Conservation (phyloP, 2,888 invertebrate genomes). For the Lomographa bimaculata region DNA sequence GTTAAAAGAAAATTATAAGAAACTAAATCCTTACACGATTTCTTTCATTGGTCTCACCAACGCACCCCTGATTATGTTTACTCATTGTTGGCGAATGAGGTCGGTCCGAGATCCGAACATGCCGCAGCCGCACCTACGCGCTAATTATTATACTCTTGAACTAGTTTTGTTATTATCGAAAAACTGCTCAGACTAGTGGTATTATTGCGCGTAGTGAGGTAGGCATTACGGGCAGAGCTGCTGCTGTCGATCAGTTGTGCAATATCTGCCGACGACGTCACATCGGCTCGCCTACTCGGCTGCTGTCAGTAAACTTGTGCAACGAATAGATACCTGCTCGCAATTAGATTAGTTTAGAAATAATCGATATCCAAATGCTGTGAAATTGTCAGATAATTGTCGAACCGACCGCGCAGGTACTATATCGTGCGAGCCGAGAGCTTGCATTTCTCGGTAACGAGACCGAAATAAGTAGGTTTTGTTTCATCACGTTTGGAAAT, state of each 20-base stretch:
- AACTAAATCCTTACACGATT: slow-evolving; percentile 77
- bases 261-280: slow-evolving; percentile 36
- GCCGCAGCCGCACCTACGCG: slow-evolving; percentile 45
- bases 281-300: slow-evolving; percentile 49
- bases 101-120: slow-evolving; percentile 8
- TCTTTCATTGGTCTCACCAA: slow-evolving; percentile 52
- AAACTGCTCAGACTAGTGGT: slow-evolving; percentile 30
- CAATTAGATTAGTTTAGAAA: slow-evolving; percentile 46
- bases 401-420: slow-evolving; percentile 49
- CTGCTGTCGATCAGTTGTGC: slow-evolving; percentile 44
- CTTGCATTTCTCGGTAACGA: slow-evolving; percentile 39
- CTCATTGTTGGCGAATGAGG: slow-evolving; percentile 29
- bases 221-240: slow-evolving; percentile 12
- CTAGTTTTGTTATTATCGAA: slow-evolving; percentile 59
- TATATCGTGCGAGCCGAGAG: slow-evolving; percentile 50
- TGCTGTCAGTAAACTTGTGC: slow-evolving; percentile 65
- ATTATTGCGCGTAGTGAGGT: slow-evolving; percentile 26
- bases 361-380: slow-evolving; percentile 43
- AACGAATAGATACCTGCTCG: slow-evolving; percentile 54
- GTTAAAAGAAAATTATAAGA: slow-evolving; percentile 84
- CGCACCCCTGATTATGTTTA: slow-evolving; percentile 11
- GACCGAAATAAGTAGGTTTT: slow-evolving; percentile 43
- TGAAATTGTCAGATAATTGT: slow-evolving; percentile 53
- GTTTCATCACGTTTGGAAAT: slow-evolving; percentile 56
- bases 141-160: slow-evolving; percentile 76